Base-by-base conservation (phyloP, 1,140 invertebrate genomes). In the Paramacrobiotus metropolitanus region DNA sequence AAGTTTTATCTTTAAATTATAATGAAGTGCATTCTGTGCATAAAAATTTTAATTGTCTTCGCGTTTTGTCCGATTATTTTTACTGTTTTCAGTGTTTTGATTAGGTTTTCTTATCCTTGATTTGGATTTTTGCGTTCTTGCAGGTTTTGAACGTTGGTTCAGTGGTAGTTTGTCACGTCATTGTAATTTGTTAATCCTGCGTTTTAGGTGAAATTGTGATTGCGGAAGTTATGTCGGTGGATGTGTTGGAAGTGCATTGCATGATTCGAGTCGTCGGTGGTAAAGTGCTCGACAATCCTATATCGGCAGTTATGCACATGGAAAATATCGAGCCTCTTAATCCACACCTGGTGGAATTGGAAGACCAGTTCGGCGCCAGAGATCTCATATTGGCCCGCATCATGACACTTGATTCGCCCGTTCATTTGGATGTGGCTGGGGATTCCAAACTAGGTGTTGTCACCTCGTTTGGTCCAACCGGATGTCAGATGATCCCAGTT, bases 171-270 rank as follows among this genome's bases (percentile, higher is more conserved):
- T n/a, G n/a, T n/a, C n/a, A n/a, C n/a, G n/a, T n/a, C n/a, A n/a
- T n/a, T n/a, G n/a, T n/a, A n/a, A n/a, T n/a, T n/a, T n/a, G n/a
- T n/a, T n/a, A n/a, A n/a, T n/a, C n/a, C n/a, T n/a, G n/a, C n/a
- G n/a, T n/a, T n/a, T n/a, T n/a, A n/a, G 48, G 48, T 20, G 48
- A 55, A 15, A 24, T 55, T 55, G 48, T 55, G 15, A 55, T 55
- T 28, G 48, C 48, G 15, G 48, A 55, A 55, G 48, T 55, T 15
- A 55, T 24, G 15, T 15, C 48, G 4, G 48, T 55, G 48, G 48
- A 55, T 28, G 48, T 55, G 15, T 24, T 55, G 48, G 48, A 55
- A 24, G 34, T 40, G 34, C 34, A 40, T 15, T 55, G 48, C 48
- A 4, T 55, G 15, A 55, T 55, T 24, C 48, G 48, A 15, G 24